Evolutionary conservation across 1,140 invertebrate genomes (phyloP).

Genomic region (Lamellibrachia luymesi): DNA sequence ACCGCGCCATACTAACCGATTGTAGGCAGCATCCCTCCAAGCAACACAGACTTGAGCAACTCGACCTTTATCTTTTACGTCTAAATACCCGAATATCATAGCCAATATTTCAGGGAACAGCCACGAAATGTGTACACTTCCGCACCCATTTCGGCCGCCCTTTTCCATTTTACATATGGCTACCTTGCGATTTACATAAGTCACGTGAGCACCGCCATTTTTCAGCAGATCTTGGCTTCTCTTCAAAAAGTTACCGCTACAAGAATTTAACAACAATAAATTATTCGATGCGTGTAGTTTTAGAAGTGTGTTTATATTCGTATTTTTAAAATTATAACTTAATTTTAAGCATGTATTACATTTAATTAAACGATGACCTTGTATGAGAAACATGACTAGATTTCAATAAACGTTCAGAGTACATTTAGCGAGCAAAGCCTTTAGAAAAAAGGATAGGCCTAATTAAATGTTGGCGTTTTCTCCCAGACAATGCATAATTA

Average conservation of each 20-base stretch:
- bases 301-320: not conserved
- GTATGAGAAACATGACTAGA: not conserved
- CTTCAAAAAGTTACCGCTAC: not conserved
- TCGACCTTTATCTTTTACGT: constrained; percentile 82
- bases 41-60: constrained; percentile 85
- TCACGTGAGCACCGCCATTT: constrained; percentile 3
- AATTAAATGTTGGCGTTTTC: not conserved
- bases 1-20: constrained; percentile 87
- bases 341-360: not conserved
- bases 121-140: constrained; percentile 70
- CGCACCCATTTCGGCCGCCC: not conserved
- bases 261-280: not conserved
- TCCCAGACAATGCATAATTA: not conserved
- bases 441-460: not conserved
- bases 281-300: not conserved
- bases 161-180: constrained; percentile 5
- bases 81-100: constrained; percentile 85
- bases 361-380: not conserved
- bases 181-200: not conserved
- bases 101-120: constrained; percentile 90
- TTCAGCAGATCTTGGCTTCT: not conserved
- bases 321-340: not conserved
- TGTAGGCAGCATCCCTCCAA: constrained; percentile 85
- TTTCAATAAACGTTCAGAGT: not conserved
- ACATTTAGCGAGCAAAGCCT: not conserved